Evolutionary conservation across 2,888 invertebrate genomes (phyloP).

Genomic region (Trypoxylon attenuatum): DNA sequence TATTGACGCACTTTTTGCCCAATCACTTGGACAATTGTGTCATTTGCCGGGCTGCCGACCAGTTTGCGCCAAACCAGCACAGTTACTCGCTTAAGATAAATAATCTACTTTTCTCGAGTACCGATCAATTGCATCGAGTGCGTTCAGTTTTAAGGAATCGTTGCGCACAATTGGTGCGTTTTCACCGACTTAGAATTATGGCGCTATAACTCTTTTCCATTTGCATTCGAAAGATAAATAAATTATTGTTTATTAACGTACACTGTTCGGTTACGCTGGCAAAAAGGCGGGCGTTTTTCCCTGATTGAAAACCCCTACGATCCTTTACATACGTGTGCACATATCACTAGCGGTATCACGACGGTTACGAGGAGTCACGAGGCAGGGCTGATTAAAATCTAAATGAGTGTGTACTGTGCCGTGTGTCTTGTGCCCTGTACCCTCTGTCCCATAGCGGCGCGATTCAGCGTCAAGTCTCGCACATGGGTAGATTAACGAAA

Average conservation of each 20-base stretch:
- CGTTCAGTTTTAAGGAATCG: neutral
- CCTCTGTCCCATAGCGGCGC: neutral
- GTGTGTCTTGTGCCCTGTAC: too few relatives aligned
- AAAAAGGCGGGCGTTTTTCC: too few relatives aligned
- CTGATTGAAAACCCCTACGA: too few relatives aligned
- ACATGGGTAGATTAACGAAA: constrained; percentile 63
- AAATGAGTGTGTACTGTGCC: too few relatives aligned
- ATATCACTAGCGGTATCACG: too few relatives aligned
- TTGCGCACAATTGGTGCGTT: neutral
- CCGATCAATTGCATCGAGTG: neutral
- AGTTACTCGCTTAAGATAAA: too few relatives aligned
- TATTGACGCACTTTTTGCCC: too few relatives aligned
- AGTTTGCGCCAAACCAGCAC: too few relatives aligned
- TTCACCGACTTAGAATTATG: neutral
- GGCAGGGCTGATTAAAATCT: neutral
- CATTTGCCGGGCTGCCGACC: too few relatives aligned
- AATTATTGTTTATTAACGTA: constrained; percentile 14
- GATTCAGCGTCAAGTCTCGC: constrained; percentile 34
- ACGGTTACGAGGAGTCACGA: too few relatives aligned
- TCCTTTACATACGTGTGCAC: too few relatives aligned
- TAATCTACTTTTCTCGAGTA: neutral
- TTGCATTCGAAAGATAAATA: constrained; percentile 5
- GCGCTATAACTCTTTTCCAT: neutral
- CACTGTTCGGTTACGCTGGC: neutral
- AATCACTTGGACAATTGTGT: too few relatives aligned